Evolutionary conservation across 2,113 vertebrate genomes (phyloP).

Genomic region (Macroglossus sobrinus): DNA sequence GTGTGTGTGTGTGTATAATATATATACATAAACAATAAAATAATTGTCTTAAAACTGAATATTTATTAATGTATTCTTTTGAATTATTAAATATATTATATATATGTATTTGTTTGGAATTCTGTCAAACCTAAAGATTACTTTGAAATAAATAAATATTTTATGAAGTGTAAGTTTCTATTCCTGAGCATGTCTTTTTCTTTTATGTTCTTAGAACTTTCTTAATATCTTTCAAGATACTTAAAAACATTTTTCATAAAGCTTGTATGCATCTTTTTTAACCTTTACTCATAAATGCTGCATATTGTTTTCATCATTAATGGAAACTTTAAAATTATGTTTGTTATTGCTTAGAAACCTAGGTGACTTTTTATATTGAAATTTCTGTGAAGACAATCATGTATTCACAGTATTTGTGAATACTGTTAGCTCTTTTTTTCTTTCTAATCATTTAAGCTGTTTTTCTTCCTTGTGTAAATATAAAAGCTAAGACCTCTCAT

Average conservation of each 20-base stretch:
- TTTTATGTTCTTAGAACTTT: neutral
- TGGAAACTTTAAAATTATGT: neutral
- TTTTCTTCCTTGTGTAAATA: neutral
- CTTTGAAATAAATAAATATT: neutral
- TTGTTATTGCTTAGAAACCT: neutral
- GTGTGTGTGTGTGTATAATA: no score
- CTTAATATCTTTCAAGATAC: neutral
- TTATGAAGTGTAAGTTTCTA: neutral
- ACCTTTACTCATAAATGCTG: neutral
- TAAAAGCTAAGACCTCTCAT: neutral
- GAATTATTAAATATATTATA: no score
- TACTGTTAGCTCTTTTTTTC: neutral
- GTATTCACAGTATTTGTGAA: slow-evolving; percentile 10
- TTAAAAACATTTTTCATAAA: neutral
- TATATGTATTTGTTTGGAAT: neutral
- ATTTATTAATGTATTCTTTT: no score
- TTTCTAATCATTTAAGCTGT: neutral
- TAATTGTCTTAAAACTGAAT: no score
- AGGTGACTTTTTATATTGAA: neutral
- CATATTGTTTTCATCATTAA: neutral
- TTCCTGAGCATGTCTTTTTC: neutral
- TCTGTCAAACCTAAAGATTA: neutral
- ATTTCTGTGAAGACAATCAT: neutral
- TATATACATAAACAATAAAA: no score
- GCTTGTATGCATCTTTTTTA: neutral